Evolutionary conservation across 2,113 vertebrate species (phyloP).

Genomic region (Fukomys damarensis): DNA sequence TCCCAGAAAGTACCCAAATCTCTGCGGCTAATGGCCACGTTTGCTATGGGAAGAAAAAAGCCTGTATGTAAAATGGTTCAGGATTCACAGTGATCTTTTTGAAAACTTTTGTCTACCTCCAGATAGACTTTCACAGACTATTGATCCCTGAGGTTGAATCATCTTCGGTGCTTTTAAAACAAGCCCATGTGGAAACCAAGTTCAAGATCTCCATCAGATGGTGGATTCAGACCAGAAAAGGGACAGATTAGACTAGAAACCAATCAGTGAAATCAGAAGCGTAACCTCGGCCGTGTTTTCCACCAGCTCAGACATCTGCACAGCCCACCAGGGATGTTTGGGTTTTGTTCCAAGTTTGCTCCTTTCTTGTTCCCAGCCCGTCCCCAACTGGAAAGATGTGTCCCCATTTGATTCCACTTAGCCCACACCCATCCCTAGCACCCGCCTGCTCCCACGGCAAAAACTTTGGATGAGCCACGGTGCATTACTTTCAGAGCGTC

Average conservation of each 20-base stretch:
- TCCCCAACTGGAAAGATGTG: background rate
- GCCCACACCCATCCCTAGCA: background rate
- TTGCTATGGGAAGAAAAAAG: background rate
- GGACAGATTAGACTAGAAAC: background rate
- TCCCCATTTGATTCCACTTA: background rate
- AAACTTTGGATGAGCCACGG: background rate
- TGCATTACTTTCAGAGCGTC: background rate
- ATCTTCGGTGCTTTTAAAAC: background rate
- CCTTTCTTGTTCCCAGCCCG: background rate
- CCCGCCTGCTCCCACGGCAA: background rate
- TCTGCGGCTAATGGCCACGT: background rate
- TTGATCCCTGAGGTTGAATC: background rate
- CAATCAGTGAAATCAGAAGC: background rate
- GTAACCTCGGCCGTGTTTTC: background rate
- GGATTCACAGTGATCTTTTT: background rate
- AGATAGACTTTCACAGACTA: background rate
- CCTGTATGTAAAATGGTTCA: background rate
- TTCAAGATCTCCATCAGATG: background rate
- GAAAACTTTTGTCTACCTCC: constrained; percentile 1
- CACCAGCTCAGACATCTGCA: too few species aligned
- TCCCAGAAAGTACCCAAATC: background rate
- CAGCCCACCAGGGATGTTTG: accelerated
- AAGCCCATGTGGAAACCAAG: background rate
- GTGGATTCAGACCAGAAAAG: background rate
- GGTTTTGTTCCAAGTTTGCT: accelerated